Evolutionary conservation across 2,888 invertebrate genomes (phyloP), one percentile per base, ranked within the genome.

Genomic region (Drosophila anomalata): DNA sequence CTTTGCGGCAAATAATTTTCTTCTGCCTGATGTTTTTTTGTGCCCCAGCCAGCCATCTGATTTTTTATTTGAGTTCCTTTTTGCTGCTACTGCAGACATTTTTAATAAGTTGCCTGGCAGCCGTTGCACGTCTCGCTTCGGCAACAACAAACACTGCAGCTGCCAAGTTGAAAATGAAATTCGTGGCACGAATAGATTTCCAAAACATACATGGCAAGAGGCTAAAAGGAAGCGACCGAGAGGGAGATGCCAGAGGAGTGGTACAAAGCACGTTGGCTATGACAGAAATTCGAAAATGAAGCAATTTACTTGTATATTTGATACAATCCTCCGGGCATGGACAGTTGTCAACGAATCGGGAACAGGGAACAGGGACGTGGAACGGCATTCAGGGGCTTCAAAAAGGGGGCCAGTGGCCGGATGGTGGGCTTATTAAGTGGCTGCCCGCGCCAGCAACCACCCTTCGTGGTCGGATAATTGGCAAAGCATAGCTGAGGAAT

Each of bases 91-190:
- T 78, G 78, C 85, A 80, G 85, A 83, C 85, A 87, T 87, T 88
- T 83, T 83, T 87, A 88, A 83, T 88, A 83, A 83, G 87, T 88
- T 83, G 78, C 85, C 82, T 88, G 82, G 85, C 89, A 82, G 85
- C 89, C 87, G 87, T 75, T 78, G 89, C 82, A 88, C 81, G 87
- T 81, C 70, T 55, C 63, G 67, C 29, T 46, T 60, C 75, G 60
- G 61, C 70, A 76, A 68, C 87, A 79, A 67, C 80, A 81, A 81
- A 70, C 67, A 55, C 69, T 85, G 72, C 82, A 85, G 85, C 82
- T 83, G 82, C 82, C 82, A 87, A 87, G 79, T 77, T 79, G 87
- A 77, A 83, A 83, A 83, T 83, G 79, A 83, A 83, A 82, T 82
- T 87, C 85, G 82, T 82, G 86, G 87, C 87, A 87, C 87, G 87